Evolutionary conservation across 2,888 invertebrate species (phyloP), one percentile per base, ranked within the genome.

Genomic region (Amphimallon solstitiale): DNA sequence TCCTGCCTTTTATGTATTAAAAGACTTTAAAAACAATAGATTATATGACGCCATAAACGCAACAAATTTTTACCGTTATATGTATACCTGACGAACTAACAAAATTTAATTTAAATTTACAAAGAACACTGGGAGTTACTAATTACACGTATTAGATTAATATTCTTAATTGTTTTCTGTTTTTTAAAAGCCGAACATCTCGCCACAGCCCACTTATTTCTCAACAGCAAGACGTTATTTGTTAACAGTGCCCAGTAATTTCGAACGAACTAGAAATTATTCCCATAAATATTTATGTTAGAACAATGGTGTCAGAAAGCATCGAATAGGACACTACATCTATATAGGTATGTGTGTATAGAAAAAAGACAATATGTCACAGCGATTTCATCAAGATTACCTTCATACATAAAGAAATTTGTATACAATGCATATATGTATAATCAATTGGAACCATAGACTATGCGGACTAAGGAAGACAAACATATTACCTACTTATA

Each of bases 301-400:
- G 56, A 56, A 56, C 56, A 56, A 56, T 56, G 56, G 56, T 56
- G 56, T 56, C 56, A 56, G 40, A 56, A 56, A 40, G 12, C 40
- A 12, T 40, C 40, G 40, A 19, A 23, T 40, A 56, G 23, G 35
- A 56, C 40, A 1, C 23, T 56, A 10, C 14, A 40, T 40, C 40
- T 14, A 12, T 56, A 29, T 9, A 43, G 43, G 17, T 43, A 43
- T 14, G 43, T 43, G 17, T 43, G 14, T 43, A 56, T 38, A 40
- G 17, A 43, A 21, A 40, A 40, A 23, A 56, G 40, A 56, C 40
- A 40, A 40, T 56, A 23, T 40, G 23, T 56, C 56, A 40, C 40
- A 56, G 6, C 12, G 40, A 21, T 56, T 56, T 56, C 40, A 56
- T 56, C 56, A 23, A 56, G 56, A 40, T 51, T 51, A 51, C 14